Evolutionary conservation across 2,888 invertebrate species (phyloP).

Genomic region (Epinotia nisella): DNA sequence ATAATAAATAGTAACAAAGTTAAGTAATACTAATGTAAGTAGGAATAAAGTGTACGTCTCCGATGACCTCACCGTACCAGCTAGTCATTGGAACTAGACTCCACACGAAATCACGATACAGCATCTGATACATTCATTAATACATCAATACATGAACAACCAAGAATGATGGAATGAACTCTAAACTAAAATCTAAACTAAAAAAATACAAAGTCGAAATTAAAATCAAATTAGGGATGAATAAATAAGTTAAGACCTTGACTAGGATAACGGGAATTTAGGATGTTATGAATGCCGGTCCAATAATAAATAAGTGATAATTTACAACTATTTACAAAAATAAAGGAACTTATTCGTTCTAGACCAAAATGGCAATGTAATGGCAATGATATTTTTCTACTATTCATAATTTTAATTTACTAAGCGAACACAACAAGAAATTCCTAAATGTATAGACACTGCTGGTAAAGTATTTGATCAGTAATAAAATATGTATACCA

Average conservation of each 20-base stretch:
- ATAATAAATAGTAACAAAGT: slow-evolving; percentile 84
- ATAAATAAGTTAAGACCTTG: slow-evolving; percentile 81
- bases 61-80: slow-evolving; percentile 13
- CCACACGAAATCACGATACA: slow-evolving; percentile 50
- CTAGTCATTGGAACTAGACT: slow-evolving; percentile 45
- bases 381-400: slow-evolving; percentile 77
- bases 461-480: slow-evolving; percentile 2
- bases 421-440: slow-evolving; percentile 70
- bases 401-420: slow-evolving; percentile 60
- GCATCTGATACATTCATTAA: slow-evolving; percentile 71
- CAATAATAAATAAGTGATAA: slow-evolving; percentile 78
- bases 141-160: slow-evolving; percentile 58
- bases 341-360: slow-evolving; percentile 82
- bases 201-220: slow-evolving; percentile 60
- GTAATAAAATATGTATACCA: not conserved
- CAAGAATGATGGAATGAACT: slow-evolving; percentile 71
- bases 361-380: slow-evolving; percentile 83
- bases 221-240: slow-evolving; percentile 63
- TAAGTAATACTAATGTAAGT: slow-evolving; percentile 76
- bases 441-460: not conserved
- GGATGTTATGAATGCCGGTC: slow-evolving; percentile 67
- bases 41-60: slow-evolving; percentile 73
- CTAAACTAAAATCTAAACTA: slow-evolving; percentile 68
- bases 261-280: slow-evolving; percentile 82
- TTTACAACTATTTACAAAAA: slow-evolving; percentile 81